Percentiles rank a stretch among this genome's conserved stretches.
Conservation (phyloP, 23 tunicate species). For the Styela plicata region DNA sequence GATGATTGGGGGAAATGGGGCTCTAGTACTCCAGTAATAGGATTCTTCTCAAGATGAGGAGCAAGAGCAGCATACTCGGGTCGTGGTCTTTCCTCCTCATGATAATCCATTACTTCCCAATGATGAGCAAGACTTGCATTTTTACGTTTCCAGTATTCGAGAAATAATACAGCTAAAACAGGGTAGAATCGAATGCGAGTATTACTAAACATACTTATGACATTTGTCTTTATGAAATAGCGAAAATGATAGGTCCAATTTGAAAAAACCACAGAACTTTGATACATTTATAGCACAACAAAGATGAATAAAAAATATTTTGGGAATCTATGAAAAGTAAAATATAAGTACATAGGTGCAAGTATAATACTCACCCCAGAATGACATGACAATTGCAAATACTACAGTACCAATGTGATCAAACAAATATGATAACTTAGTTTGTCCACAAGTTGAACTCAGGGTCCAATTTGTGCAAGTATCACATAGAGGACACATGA, state of each 20-base stretch:
- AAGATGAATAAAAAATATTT: too few relatives aligned
- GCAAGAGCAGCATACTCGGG: slow-evolving; percentile 88
- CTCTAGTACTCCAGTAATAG: slow-evolving; percentile 79
- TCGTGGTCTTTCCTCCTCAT: slow-evolving; percentile 80
- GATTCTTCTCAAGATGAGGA: slow-evolving; percentile 65
- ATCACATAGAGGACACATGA: slow-evolving; percentile 78
- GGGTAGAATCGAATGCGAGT: too few relatives aligned
- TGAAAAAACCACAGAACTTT: too few relatives aligned
- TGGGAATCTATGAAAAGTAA: too few relatives aligned
- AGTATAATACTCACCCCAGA: slow-evolving; percentile 75
- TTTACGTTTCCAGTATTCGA: slow-evolving; percentile 89
- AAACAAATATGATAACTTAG: slow-evolving; percentile 64
- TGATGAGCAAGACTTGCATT: slow-evolving; percentile 74
- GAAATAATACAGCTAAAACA: slow-evolving; percentile 70
- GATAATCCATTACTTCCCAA: slow-evolving; percentile 89
- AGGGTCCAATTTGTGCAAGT: slow-evolving; percentile 51
- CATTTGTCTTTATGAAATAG: too few relatives aligned
- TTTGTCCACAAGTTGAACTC: slow-evolving; percentile 59
- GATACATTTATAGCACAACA: too few relatives aligned
- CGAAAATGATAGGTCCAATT: too few relatives aligned
- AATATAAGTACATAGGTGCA: too few relatives aligned
- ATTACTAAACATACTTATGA: too few relatives aligned
- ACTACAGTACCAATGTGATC: slow-evolving; percentile 78
- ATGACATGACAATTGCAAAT: slow-evolving; percentile 75
- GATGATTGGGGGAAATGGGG: slow-evolving; percentile 75